Percentiles rank a stretch among this genome's conserved stretches.
These are phyloP conservation scores for Drosophila aldrichi DNA, from an alignment of 2,888 invertebrate species.

Conservation along the genomic window DNA sequence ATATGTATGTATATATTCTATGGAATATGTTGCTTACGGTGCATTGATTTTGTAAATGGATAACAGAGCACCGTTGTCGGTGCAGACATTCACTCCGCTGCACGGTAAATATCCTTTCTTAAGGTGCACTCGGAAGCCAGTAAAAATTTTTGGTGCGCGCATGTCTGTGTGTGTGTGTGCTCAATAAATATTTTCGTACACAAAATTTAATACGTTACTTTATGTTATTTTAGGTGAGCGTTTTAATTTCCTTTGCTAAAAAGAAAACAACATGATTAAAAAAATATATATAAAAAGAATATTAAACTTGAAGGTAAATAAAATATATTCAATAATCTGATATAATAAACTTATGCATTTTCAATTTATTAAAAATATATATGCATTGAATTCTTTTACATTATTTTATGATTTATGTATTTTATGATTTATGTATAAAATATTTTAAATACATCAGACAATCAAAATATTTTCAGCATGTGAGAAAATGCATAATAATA, in stretches of 20 bases:
- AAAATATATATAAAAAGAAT: not conserved
- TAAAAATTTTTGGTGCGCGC: not conserved
- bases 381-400: not conserved
- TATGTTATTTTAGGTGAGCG: not conserved
- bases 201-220: not conserved
- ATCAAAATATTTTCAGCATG: not conserved
- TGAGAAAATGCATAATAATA: not conserved
- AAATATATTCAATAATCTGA: not conserved
- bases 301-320: not conserved
- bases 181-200: not conserved
- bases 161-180: not conserved
- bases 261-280: too few species aligned
- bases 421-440: not conserved
- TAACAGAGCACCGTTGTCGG: not conserved
- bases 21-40: constrained; percentile 37
- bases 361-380: not conserved
- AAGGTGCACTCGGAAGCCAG: not conserved
- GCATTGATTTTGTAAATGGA: constrained; percentile 54
- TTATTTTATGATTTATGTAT: not conserved
- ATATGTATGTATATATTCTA: not conserved
- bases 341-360: not conserved
- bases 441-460: not conserved
- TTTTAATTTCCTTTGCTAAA: not conserved
- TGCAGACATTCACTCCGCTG: not conserved
- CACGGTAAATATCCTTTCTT: constrained; percentile 2